Evolutionary conservation across 2,888 invertebrate genomes (phyloP).

Genomic region (Lasioglossum villosulum): DNA sequence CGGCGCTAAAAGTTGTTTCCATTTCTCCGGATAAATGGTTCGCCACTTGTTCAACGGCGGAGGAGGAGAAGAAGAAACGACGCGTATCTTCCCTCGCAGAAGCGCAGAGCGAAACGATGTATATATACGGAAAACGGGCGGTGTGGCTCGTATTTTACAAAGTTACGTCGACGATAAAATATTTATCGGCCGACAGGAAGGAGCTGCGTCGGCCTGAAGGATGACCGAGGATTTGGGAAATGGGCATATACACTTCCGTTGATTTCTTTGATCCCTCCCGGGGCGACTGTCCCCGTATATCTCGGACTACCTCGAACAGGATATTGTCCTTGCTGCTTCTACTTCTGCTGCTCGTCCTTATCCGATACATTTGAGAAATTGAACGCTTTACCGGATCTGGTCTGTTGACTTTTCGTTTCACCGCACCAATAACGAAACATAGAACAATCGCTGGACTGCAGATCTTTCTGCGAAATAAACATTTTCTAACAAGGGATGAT

Average conservation of each 20-base stretch:
- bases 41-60: background rate
- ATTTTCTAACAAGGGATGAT: no score
- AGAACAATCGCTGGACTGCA: background rate
- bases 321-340: background rate
- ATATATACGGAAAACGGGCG: background rate
- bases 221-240: conserved; percentile 75
- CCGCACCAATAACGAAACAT: background rate
- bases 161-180: conserved; percentile 75
- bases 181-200: conserved; percentile 69
- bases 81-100: background rate
- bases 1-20: conserved; percentile 6
- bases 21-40: background rate
- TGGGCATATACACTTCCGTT: conserved; percentile 76
- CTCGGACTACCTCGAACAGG: conserved; percentile 2
- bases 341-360: background rate
- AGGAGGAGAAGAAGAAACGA: background rate
- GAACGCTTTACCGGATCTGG: background rate
- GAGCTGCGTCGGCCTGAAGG: conserved; percentile 45
- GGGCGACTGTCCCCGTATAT: conserved; percentile 28
- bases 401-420: background rate
- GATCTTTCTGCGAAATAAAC: background rate
- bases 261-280: conserved; percentile 76
- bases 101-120: background rate
- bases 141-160: conserved; percentile 53
- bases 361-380: conserved; percentile 2